Percentiles rank a stretch among this genome's conserved stretches.
phyloP scores from a whole-genome alignment of 2,888 invertebrate species.

The Eupithecia vulgata region DNA sequence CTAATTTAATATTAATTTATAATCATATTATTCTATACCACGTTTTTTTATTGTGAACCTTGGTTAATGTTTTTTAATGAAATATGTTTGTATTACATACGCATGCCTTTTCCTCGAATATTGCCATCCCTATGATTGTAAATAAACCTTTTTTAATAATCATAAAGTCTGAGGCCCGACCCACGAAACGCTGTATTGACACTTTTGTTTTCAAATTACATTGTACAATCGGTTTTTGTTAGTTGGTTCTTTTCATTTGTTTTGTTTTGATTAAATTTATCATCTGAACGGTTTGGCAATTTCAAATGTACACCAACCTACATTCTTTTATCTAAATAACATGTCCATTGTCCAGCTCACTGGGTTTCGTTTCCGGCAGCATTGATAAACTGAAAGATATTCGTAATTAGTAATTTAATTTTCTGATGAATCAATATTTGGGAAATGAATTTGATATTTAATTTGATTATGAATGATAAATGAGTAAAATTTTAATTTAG shows the following conservation, averaged over 20 bases:
- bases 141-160: conserved; percentile 5
- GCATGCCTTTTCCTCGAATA: not conserved
- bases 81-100: not conserved
- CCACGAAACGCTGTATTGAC: not conserved
- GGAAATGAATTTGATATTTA: too few relatives aligned
- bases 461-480: too few relatives aligned
- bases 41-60: too few relatives aligned
- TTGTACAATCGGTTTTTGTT: not conserved
- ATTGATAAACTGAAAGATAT: not conserved
- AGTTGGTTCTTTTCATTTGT: not conserved
- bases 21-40: too few relatives aligned
- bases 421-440: too few relatives aligned
- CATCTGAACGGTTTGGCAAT: not conserved
- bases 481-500: too few relatives aligned
- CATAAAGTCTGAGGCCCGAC: not conserved
- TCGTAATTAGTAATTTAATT: too few relatives aligned
- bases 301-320: not conserved
- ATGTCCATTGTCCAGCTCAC: not conserved
- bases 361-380: not conserved
- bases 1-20: too few relatives aligned
- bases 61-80: not conserved
- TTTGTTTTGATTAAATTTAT: not conserved
- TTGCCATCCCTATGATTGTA: not conserved
- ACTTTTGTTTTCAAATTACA: not conserved
- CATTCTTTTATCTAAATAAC: not conserved